Base-by-base conservation (phyloP, 2,797 vertebrate genomes). In the Tokudaia muenninki region DNA sequence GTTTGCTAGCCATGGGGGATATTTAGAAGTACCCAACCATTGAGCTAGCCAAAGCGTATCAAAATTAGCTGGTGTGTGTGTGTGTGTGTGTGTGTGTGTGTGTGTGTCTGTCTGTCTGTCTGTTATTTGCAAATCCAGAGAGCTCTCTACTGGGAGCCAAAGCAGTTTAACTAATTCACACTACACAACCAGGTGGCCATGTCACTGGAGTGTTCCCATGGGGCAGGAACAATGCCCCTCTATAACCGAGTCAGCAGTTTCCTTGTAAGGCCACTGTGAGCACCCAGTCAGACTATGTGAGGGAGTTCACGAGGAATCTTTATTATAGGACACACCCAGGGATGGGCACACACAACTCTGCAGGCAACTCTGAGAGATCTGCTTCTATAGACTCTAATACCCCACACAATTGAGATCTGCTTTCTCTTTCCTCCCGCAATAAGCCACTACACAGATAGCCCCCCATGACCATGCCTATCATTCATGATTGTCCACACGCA, bases 271-370 rank as follows among this genome's bases (percentile, higher is more conserved):
- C 37, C n/a, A 14, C 31, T 1, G 1, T 8, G 26, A n/a, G 16
- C 21, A 1, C 41, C 72, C 41, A 24, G 2, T 3, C 8, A 44
- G 86, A 55, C 1, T 21, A 12, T 0, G 0, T 22, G n/a, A 21
- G 17, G 4, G 7, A 11, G 31, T 37, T 55, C 29, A 37, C 22
- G n/a, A 24, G 21, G n/a, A 13, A 11, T 19, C 57, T 75, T 81
- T 47, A 52, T 50, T 90, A 14, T 3, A n/a, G 34, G 84, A 34
- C 61, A 21, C 29, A 37, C 11, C 29, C 19, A 26, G 77, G 57
- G 44, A 44, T 14, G 37, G 26, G 63, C 67, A n/a, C 74, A 63
- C 13, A 24, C 41, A n/a, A 6, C 19, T 47, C 63, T 50, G n/a
- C 65, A 67, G 14, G 34, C 22, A 11, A 17, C 1, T 3, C 55